Evolutionary conservation across 2,797 vertebrate genomes (phyloP), one percentile per base, ranked within the genome.

Genomic region (Microtus californicus): DNA sequence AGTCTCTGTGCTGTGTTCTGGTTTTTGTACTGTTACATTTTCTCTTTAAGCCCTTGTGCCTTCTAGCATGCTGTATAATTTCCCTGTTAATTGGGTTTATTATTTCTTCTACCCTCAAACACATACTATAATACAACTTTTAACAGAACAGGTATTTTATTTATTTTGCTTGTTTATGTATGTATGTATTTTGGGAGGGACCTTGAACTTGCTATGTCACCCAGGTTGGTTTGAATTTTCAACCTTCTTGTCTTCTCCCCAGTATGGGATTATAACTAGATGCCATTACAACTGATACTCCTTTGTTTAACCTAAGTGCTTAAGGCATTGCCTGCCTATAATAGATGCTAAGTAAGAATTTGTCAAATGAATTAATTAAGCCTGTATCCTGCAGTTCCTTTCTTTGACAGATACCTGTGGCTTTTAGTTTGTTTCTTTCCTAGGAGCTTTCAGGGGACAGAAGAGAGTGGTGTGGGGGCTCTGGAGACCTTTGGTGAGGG

Each of bases 231-330:
- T 34, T 89, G 43, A 78, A 51, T 65, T 61, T 59, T 15, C 13
- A 48, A 11, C 34, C 15, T 43, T 65, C 3, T 9, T 13, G 25
- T 17, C 5, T 51, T 15, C 13, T 48, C 34, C 56, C 43, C 34
- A 67, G 61, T 51, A n/a, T 65, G 74, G 59, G 43, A 89, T 89
- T 89, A 51, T 45, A 51, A 65, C 17, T 37, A 25, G 13, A 43
- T 65, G 59, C 21, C 45, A 19, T 37, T 11, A 37, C 51, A 59
- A 34, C 19, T n/a, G 40, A 40, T 31, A 43, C 14, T 63, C 25
- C 31, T 93, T 87, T 87, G 51, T 83, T 94, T 93, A 77, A 56
- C 31, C 54, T 69, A 69, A 85, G 37, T 37, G 48, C 94, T 93
- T 93, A 34, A 54, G 83, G 34, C 37, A 51, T 29, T 77, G 25